Evolutionary conservation across 2,113 vertebrate genomes (phyloP).

Genomic region (Vidua macroura): DNA sequence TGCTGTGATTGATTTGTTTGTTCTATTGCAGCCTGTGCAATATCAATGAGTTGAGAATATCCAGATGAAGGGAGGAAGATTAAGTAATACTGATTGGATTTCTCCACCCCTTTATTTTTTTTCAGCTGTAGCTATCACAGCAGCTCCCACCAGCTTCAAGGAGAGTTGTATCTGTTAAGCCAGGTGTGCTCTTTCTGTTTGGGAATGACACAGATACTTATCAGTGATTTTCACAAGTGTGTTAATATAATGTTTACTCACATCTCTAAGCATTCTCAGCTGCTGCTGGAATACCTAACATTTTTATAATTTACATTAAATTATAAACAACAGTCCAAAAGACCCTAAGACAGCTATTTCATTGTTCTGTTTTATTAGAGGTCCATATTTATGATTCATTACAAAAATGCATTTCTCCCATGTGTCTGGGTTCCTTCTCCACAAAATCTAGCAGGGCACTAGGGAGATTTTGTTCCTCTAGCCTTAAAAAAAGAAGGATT

Average conservation of each 20-base stretch:
- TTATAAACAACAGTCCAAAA: not conserved
- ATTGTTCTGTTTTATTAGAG: not conserved
- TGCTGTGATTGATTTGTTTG: slow-evolving; percentile 55
- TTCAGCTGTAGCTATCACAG: not conserved
- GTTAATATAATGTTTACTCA: not conserved
- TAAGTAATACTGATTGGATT: slow-evolving; percentile 53
- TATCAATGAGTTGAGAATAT: slow-evolving; percentile 61
- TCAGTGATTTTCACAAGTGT: not conserved
- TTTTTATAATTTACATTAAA: not conserved
- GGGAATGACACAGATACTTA: not conserved
- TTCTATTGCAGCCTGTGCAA: slow-evolving; percentile 53
- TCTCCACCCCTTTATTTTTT: not conserved
- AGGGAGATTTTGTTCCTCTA: not conserved
- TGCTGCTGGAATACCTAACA: not conserved
- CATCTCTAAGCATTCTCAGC: not conserved
- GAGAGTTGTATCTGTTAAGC: not conserved
- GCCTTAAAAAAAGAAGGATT: not conserved
- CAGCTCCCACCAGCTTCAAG: not conserved
- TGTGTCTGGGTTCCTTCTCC: not conserved
- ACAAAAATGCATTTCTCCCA: not conserved
- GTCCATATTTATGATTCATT: not conserved
- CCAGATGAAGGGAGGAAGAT: slow-evolving; percentile 46
- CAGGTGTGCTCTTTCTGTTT: not conserved
- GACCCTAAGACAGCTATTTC: not conserved
- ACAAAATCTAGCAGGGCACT: not conserved